These are phyloP conservation scores for Okapia johnstoni DNA, from an alignment of 2,113 vertebrate genomes.

Conservation along the genomic window DNA sequence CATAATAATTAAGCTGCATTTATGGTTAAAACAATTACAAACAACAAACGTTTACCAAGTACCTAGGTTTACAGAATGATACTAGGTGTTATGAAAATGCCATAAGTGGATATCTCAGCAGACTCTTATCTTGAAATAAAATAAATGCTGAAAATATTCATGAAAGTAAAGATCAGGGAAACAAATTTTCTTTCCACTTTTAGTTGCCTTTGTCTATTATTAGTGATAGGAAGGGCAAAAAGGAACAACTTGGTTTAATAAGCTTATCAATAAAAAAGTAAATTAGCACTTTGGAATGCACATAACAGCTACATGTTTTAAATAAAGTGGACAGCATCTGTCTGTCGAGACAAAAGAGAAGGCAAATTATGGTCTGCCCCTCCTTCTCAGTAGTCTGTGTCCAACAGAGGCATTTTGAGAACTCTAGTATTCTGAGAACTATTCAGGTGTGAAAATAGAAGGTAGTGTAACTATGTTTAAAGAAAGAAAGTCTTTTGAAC, in stretches of 20 bases:
- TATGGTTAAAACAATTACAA: constrained; percentile 17
- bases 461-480: not conserved
- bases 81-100: not conserved
- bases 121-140: not conserved
- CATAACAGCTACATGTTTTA: not conserved
- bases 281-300: not conserved
- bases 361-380: not conserved
- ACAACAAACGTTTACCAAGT: not conserved
- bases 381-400: not conserved
- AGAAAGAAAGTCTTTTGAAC: not conserved
- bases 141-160: constrained; percentile 19
- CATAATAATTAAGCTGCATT: constrained; percentile 22
- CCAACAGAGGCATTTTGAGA: not conserved
- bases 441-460: not conserved
- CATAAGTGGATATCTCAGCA: not conserved
- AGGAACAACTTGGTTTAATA: not conserved
- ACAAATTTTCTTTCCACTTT: not conserved
- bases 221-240: not conserved
- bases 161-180: not conserved
- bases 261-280: not conserved
- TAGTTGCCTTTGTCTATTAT: not conserved
- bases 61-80: not conserved
- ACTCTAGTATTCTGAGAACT: not conserved
- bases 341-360: not conserved
- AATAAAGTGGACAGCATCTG: not conserved